Percentiles rank a stretch among this genome's conserved stretches.
These are phyloP conservation scores for Homarus gammarus DNA, from an alignment of 2,888 invertebrate species.

Conservation along the genomic window DNA sequence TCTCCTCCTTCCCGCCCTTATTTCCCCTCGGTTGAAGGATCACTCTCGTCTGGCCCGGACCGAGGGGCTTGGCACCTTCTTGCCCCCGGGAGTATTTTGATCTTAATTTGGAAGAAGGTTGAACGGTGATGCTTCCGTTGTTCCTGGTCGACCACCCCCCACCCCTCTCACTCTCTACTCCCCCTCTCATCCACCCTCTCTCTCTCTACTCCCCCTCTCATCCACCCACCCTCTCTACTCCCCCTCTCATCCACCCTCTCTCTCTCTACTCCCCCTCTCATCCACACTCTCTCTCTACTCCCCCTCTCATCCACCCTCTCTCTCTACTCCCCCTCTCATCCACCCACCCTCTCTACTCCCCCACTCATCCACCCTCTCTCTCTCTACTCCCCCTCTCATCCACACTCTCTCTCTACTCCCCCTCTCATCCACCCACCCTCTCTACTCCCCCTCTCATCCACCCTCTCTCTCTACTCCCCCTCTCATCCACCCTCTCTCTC, in stretches of 20 bases:
- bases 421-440: too few relatives aligned
- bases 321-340: too few relatives aligned
- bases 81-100: background rate
- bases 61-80: background rate
- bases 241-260: background rate
- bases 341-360: too few relatives aligned
- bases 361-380: too few relatives aligned
- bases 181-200: background rate
- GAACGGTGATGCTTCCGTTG: background rate
- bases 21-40: background rate
- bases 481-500: too few relatives aligned
- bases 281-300: background rate
- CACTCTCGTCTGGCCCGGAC: background rate
- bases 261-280: background rate
- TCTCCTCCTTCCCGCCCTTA: background rate
- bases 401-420: too few relatives aligned
- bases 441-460: too few relatives aligned
- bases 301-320: background rate
- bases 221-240: background rate
- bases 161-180: background rate
- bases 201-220: background rate
- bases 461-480: too few relatives aligned
- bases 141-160: background rate
- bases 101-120: slow-evolving; percentile 33
- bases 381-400: too few relatives aligned